Evolutionary conservation across 2,888 invertebrate species (phyloP).

Genomic region (Lottia gigantea): DNA sequence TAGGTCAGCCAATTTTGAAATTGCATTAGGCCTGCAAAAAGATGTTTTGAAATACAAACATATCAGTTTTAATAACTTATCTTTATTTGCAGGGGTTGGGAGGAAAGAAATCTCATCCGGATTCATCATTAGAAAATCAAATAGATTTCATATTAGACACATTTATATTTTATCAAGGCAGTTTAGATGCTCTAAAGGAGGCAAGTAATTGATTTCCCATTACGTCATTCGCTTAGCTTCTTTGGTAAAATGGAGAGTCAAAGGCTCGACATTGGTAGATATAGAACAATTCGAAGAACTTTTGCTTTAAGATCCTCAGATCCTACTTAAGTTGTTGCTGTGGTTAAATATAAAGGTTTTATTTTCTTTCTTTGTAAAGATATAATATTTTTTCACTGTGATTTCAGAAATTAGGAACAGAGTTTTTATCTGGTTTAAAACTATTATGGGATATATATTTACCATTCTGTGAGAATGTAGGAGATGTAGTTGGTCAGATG

Average conservation of each 20-base stretch:
- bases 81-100: conserved; percentile 80
- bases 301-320: no score
- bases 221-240: conserved; percentile 52
- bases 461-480: conserved; percentile 84
- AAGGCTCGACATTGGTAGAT: no score
- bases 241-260: not conserved
- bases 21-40: no score
- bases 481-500: conserved; percentile 74
- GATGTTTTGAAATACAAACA: not conserved
- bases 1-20: no score
- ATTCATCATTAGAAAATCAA: conserved; percentile 83
- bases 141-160: conserved; percentile 82
- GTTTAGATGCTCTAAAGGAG: conserved; percentile 79
- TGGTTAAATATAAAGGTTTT: conserved; percentile 34
- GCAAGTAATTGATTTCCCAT: no score
- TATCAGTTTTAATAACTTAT: conserved; percentile 18
- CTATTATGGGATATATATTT: conserved; percentile 90
- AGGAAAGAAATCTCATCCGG: conserved; percentile 86
- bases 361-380: conserved; percentile 31
- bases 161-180: conserved; percentile 86
- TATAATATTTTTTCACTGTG: conserved; percentile 44
- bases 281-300: no score
- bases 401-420: conserved; percentile 47
- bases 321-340: no score
- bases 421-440: conserved; percentile 81